Evolutionary conservation across 2,888 invertebrate genomes (phyloP).

Genomic region (Mythimna impura): DNA sequence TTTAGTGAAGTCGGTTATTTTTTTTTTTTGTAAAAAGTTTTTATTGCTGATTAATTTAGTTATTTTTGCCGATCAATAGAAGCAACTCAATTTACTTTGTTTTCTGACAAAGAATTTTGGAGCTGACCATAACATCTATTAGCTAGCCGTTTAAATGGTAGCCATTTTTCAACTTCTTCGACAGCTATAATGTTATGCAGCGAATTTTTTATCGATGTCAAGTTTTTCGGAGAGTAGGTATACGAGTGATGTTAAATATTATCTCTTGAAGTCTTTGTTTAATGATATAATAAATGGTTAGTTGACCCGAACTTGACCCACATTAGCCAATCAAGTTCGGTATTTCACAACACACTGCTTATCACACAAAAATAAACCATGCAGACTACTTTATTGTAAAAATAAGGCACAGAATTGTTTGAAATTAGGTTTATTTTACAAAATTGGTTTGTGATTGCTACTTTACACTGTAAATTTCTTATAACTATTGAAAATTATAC

Average conservation of each 20-base stretch:
- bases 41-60: too few relatives aligned
- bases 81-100: too few relatives aligned
- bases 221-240: not conserved
- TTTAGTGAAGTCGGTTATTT: too few relatives aligned
- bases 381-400: not conserved
- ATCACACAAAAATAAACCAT: conserved; percentile 16
- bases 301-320: conserved; percentile 47
- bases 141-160: not conserved
- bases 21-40: too few relatives aligned
- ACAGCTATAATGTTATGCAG: not conserved
- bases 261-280: not conserved
- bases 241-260: not conserved
- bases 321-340: conserved; percentile 35
- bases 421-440: conserved; percentile 22
- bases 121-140: too few relatives aligned
- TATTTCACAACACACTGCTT: conserved; percentile 27
- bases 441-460: not conserved
- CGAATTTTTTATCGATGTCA: not conserved
- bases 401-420: conserved; percentile 1
- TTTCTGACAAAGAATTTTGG: too few relatives aligned
- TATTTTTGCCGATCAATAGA: too few relatives aligned
- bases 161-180: not conserved
- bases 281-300: conserved; percentile 8
- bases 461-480: conserved; percentile 8
- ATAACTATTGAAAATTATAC: not conserved